Percentiles rank a stretch among this genome's conserved stretches.
Evolutionary conservation across 2,113 vertebrate species (phyloP).

Genomic region (Thunnus thynnus): DNA sequence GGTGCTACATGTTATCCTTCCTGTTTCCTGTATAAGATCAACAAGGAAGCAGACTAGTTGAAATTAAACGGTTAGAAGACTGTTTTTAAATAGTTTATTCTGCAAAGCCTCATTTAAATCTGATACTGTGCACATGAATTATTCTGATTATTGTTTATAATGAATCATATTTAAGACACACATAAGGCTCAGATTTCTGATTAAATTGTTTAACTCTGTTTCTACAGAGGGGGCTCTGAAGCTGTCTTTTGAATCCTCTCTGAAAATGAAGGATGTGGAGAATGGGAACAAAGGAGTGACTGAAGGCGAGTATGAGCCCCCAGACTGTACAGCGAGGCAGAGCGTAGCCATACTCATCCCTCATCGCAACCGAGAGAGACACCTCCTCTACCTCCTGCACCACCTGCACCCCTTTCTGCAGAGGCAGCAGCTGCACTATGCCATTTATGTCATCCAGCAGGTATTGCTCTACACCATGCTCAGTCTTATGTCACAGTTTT

Average conservation of each 20-base stretch:
- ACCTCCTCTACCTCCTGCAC: slow-evolving; percentile 92
- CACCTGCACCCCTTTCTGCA: slow-evolving; percentile 96
- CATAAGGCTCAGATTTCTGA: neutral
- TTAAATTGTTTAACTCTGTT: slow-evolving; percentile 3
- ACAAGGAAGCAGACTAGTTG: neutral
- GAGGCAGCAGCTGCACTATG: slow-evolving; percentile 94
- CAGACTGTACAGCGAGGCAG: slow-evolving; percentile 87
- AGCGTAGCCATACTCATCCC: slow-evolving; percentile 94
- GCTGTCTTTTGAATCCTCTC: slow-evolving; percentile 87
- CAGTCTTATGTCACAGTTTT: neutral
- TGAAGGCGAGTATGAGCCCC: slow-evolving; percentile 87
- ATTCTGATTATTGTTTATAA: neutral
- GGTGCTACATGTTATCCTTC: neutral
- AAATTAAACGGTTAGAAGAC: neutral
- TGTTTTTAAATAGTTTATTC: neutral
- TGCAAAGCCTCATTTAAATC: neutral
- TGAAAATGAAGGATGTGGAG: slow-evolving; percentile 88
- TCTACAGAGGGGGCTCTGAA: slow-evolving; percentile 86
- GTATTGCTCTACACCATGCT: slow-evolving; percentile 74
- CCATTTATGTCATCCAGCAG: slow-evolving; percentile 96
- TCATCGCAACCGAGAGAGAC: slow-evolving; percentile 91
- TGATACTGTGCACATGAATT: neutral
- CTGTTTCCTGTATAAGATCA: neutral
- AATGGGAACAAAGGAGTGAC: slow-evolving; percentile 85
- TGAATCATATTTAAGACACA: neutral